Conservation (phyloP, 2,888 invertebrate genomes). For the Notodonta ziczac region DNA sequence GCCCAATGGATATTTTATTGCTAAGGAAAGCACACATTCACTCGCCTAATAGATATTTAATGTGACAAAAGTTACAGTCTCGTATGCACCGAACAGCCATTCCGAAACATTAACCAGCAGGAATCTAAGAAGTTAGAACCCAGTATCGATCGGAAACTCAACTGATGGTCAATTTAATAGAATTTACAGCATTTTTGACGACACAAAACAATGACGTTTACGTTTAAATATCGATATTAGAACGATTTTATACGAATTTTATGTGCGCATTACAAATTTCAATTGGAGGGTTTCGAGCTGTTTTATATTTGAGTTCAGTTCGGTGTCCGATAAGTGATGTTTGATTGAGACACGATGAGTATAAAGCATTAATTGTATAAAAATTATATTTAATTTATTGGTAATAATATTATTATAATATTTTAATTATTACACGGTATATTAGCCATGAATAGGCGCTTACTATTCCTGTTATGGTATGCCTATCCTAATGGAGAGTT, state of each 20-base stretch:
- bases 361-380: no score
- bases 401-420: no score
- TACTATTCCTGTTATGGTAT: no score
- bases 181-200: conserved; percentile 57
- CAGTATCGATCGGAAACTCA: conserved; percentile 57
- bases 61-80: conserved; percentile 61
- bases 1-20: conserved; percentile 52
- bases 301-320: conserved; percentile 8
- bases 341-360: no score
- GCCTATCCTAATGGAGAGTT: no score
- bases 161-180: conserved; percentile 58
- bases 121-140: conserved; percentile 54
- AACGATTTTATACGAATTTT: conserved; percentile 40
- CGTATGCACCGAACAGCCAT: conserved; percentile 48
- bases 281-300: conserved; percentile 31
- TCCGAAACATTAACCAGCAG: conserved; percentile 64
- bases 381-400: no score
- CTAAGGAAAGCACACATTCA: conserved; percentile 48
- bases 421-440: no score
- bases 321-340: background rate
- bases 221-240: conserved; percentile 44
- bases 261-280: conserved; percentile 45
- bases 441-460: no score
- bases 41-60: conserved; percentile 62
- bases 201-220: conserved; percentile 58